These are phyloP conservation scores for Dryoscopus gambensis DNA, from an alignment of 2,113 vertebrate genomes.

Conservation along the genomic window DNA sequence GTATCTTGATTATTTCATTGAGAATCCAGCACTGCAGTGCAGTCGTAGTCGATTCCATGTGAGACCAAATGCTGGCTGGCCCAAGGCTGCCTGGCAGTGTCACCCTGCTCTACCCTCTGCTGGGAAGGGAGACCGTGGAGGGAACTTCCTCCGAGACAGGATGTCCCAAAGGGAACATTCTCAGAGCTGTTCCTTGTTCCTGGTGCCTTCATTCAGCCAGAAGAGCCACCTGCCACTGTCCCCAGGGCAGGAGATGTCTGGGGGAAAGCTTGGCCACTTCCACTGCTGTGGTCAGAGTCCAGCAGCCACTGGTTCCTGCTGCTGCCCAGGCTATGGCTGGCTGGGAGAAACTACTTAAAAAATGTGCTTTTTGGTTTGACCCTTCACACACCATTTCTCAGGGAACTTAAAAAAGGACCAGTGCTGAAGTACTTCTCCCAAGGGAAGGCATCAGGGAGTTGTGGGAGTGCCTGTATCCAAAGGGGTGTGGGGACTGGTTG, in stretches of 20 bases:
- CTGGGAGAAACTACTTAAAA: background rate
- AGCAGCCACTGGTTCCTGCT: background rate
- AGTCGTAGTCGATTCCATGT: background rate
- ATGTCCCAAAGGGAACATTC: background rate
- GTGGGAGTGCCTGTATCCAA: background rate
- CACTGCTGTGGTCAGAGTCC: background rate
- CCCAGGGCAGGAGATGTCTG: background rate
- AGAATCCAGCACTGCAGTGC: background rate
- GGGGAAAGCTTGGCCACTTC: background rate
- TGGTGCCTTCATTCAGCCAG: background rate
- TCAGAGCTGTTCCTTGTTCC: background rate
- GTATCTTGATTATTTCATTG: slow-evolving; percentile 39
- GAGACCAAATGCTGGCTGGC: background rate
- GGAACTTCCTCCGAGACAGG: background rate
- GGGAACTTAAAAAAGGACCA: background rate
- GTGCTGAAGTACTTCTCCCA: background rate
- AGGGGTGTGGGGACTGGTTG: background rate
- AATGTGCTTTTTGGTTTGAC: background rate
- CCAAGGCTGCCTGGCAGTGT: background rate
- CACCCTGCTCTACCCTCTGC: background rate
- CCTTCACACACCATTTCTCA: background rate
- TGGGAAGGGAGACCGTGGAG: background rate
- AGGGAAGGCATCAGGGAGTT: background rate
- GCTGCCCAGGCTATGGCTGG: background rate
- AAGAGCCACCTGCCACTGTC: background rate